Conservation (phyloP, 2,113 vertebrate genomes). For the Pandion haliaetus region DNA sequence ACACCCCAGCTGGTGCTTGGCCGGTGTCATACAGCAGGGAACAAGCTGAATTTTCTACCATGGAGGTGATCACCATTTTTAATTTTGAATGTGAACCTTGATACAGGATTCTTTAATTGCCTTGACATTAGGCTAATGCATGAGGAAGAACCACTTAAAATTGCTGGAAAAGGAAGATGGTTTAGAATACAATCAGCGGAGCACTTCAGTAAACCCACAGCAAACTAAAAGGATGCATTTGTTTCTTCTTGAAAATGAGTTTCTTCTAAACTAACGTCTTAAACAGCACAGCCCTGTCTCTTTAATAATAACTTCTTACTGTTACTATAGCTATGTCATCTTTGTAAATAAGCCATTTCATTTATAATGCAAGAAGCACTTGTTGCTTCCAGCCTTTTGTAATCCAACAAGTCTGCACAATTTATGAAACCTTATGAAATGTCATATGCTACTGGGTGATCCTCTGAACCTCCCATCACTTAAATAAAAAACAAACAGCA, state of each 20-base stretch:
- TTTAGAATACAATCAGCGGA: background rate
- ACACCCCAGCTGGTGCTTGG: background rate
- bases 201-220: background rate
- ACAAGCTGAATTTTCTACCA: background rate
- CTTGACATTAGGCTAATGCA: background rate
- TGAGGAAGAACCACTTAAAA: background rate
- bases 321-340: slow-evolving; percentile 18
- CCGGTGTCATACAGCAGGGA: background rate
- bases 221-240: background rate
- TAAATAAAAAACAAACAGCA: background rate
- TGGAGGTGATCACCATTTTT: background rate
- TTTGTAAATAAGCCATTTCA: slow-evolving; percentile 32
- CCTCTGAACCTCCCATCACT: background rate
- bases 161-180: background rate
- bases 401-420: slow-evolving; percentile 37
- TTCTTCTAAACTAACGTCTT: slow-evolving; percentile 25
- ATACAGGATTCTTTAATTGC: background rate
- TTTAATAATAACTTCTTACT: slow-evolving; percentile 12
- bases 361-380: slow-evolving; percentile 28
- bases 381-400: slow-evolving; percentile 41
- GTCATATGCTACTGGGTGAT: background rate
- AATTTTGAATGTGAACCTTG: background rate
- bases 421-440: slow-evolving; percentile 31
- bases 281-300: background rate
- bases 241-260: background rate